phyloP scores from a whole-genome alignment of 2,888 invertebrate species.

The Troides aeacus region DNA sequence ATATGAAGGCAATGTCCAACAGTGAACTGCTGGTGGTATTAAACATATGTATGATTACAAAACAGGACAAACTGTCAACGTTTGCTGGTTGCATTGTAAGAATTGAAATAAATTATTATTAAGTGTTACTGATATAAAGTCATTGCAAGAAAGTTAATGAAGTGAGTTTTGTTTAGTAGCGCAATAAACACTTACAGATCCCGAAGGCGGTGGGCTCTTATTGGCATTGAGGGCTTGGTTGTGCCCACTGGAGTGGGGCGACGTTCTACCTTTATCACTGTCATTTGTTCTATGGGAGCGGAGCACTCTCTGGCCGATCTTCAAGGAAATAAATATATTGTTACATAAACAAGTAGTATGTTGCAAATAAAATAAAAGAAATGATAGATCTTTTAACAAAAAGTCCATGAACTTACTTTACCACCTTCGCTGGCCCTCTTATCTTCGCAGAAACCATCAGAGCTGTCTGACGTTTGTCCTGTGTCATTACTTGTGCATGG shows the following conservation, averaged over 20 bases:
- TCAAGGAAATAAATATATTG: slow-evolving; percentile 42
- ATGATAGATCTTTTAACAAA: slow-evolving; percentile 13
- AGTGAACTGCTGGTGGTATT: not conserved
- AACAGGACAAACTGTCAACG: too few relatives aligned
- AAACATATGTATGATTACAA: too few relatives aligned
- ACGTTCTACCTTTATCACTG: slow-evolving; percentile 69
- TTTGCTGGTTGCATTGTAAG: too few relatives aligned
- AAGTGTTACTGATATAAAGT: too few relatives aligned
- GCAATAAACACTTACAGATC: slow-evolving; percentile 61
- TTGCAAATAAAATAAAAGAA: not conserved
- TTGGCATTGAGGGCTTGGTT: slow-evolving; percentile 59
- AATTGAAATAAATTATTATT: too few relatives aligned
- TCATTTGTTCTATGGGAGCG: slow-evolving; percentile 81
- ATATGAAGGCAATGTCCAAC: too few relatives aligned
- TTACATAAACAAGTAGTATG: slow-evolving; percentile 7
- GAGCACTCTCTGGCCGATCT: slow-evolving; percentile 75
- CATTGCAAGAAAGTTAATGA: too few relatives aligned
- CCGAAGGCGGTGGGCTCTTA: slow-evolving; percentile 78
- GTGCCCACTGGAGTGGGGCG: slow-evolving; percentile 57
- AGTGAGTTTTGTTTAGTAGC: too few relatives aligned
- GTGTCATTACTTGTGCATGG: slow-evolving; percentile 68
- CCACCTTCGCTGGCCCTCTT: slow-evolving; percentile 59
- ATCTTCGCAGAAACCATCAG: slow-evolving; percentile 67
- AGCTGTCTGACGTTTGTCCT: slow-evolving; percentile 71
- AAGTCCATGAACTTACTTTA: slow-evolving; percentile 55